Conservation (phyloP, 2,113 vertebrate genomes). For the Cricetomys ansorgei region DNA sequence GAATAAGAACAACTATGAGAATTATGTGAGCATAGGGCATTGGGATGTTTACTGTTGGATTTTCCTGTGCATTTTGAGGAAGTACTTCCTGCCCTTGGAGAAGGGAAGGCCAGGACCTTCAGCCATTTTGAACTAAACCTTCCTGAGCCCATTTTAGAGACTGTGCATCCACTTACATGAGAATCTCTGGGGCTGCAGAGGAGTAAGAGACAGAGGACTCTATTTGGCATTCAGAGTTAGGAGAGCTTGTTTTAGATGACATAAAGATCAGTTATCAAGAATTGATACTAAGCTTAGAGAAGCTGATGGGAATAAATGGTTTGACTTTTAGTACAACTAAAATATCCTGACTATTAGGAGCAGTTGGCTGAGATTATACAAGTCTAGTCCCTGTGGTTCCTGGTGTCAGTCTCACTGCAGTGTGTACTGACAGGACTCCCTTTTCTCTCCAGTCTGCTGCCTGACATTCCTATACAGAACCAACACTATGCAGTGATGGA, state of each 20-base stretch:
- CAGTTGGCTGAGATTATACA: background rate
- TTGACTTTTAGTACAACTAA: background rate
- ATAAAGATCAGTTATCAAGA: background rate
- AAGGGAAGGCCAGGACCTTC: background rate
- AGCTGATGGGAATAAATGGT: background rate
- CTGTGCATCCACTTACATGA: background rate
- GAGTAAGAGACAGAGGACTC: background rate
- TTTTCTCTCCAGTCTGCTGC: background rate
- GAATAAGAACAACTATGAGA: background rate
- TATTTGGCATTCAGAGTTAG: background rate
- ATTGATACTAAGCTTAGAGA: background rate
- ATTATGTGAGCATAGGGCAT: background rate
- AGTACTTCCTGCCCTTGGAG: too few species aligned
- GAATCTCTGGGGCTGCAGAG: background rate
- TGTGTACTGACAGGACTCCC: background rate
- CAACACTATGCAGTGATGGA: background rate
- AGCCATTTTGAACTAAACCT: background rate
- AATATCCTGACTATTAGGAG: background rate
- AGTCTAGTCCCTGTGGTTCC: too few species aligned
- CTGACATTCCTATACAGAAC: background rate
- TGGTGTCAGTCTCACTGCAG: background rate
- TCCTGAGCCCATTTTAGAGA: background rate
- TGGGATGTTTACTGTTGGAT: background rate
- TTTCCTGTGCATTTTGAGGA: background rate
- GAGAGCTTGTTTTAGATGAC: background rate